These are phyloP conservation scores for Heliopora coerulea DNA, from an alignment of 92 coral and sea anemone genomes.

Conservation along the genomic window DNA sequence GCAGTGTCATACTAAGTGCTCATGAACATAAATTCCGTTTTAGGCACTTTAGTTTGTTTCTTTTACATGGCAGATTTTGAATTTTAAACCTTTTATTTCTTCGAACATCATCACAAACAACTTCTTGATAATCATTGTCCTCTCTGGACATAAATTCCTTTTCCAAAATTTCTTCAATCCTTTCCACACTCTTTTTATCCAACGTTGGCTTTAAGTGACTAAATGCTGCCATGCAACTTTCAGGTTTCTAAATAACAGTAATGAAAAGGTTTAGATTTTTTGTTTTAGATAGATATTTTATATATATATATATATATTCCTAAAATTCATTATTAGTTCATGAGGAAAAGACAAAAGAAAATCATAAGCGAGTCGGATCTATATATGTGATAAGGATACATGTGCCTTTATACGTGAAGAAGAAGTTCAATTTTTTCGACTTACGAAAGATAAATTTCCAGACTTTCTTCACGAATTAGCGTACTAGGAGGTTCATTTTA, in stretches of 20 bases:
- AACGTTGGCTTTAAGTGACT: neutral
- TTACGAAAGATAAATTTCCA: too few species aligned
- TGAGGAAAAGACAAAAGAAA: too few species aligned
- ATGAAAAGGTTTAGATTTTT: too few species aligned
- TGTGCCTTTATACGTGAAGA: too few species aligned
- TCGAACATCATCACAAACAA: neutral
- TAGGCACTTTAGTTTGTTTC: neutral
- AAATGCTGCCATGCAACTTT: conserved; percentile 3
- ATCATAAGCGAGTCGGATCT: too few species aligned
- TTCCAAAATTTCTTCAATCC: neutral
- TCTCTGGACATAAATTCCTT: conserved; percentile 5
- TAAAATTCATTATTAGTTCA: too few species aligned
- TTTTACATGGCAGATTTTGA: neutral
- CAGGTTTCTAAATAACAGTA: conserved; percentile 6
- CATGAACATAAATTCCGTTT: neutral
- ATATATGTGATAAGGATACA: too few species aligned
- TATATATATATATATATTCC: too few species aligned
- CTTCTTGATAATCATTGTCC: conserved; percentile 2
- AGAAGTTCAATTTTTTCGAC: too few species aligned
- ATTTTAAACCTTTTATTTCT: neutral
- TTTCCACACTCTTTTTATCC: neutral
- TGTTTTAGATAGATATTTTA: too few species aligned
- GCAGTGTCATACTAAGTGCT: neutral
- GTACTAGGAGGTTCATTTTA: too few species aligned
- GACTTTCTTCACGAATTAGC: too few species aligned